Conservation (phyloP, 2,888 invertebrate species). For the Dyspetes luteomarginatus region DNA sequence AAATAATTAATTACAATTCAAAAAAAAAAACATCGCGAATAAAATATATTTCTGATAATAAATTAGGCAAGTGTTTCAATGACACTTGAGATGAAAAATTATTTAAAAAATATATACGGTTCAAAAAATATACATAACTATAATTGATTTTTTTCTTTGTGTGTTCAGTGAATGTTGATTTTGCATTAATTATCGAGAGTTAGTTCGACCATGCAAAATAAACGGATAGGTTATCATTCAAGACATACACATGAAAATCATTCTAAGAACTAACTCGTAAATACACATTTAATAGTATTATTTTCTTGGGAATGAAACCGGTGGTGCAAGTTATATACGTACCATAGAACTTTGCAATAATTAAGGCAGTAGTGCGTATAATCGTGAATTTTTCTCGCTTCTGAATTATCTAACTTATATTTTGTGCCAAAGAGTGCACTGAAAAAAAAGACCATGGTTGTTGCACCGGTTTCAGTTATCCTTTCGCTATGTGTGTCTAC, state of each 20-base stretch:
- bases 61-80: too few species aligned
- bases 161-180: constrained; percentile 35
- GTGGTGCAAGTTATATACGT: constrained; percentile 30
- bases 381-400: constrained; percentile 11
- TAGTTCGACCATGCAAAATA: constrained; percentile 4
- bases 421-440: neutral
- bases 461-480: constrained; percentile 30
- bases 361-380: constrained; percentile 1
- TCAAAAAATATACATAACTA: too few species aligned
- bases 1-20: too few species aligned
- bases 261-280: constrained; percentile 21
- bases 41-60: too few species aligned
- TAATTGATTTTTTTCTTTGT: neutral
- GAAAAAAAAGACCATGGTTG: neutral
- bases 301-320: constrained; percentile 46
- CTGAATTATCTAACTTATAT: constrained; percentile 30
- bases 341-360: constrained; percentile 11
- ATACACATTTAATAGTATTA: constrained; percentile 48
- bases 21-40: too few species aligned
- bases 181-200: constrained; percentile 51
- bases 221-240: neutral
- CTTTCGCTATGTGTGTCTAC: constrained; percentile 1
- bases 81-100: too few species aligned
- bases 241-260: constrained; percentile 5
- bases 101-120: too few species aligned